Base-by-base conservation (phyloP, 2,888 invertebrate genomes). In the Tetragonisca angustula region DNA sequence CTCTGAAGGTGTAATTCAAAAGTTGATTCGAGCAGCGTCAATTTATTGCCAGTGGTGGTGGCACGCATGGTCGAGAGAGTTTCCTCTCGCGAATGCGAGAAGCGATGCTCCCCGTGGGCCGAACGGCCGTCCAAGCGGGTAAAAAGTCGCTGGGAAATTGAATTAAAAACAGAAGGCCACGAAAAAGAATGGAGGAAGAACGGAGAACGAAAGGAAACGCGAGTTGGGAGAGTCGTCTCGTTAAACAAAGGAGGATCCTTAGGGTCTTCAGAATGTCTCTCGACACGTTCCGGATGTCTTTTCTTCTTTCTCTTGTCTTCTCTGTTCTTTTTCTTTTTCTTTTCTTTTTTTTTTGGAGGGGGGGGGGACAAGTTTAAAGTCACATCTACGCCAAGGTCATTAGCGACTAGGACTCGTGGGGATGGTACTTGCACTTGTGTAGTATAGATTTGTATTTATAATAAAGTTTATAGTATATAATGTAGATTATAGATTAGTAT, bases 21-120 rank as follows among this genome's bases (percentile, higher is more conserved):
- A 91, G 89, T 91, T 90, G 89, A 91, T 90, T 90, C 89, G 87
- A 89, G 88, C 85, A 83, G 86, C 86, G 78, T 81, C 88, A 91
- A 90, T 91, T 91, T 92, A 89, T 90, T 86, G 85, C 76, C 69
- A 6, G 6, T 21, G 67, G 64, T 43, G 85, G 9, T 17, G 36
- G 36, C 9, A 43, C 9, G 36, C 36, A 9, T 43, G 36, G 70
- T 62, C 21, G 73, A 74, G 89, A 84, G 76, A 43, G 79, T 76
- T 68, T 32, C 21, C 4, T 79, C 76, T 69, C 62, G 73, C 71
- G 72, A 56, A 50, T 59, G 73, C 71, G 72, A 56, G 54, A 72
- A 19, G 0, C 49, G 49, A 21, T 27, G 62, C 32, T 62, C 19
- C 62, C 27, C 9, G 19, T 32, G n/a, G 21, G 19, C 32, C 32